phyloP scores from a whole-genome alignment of 1,140 invertebrate genomes.

The Bombus polaris region DNA sequence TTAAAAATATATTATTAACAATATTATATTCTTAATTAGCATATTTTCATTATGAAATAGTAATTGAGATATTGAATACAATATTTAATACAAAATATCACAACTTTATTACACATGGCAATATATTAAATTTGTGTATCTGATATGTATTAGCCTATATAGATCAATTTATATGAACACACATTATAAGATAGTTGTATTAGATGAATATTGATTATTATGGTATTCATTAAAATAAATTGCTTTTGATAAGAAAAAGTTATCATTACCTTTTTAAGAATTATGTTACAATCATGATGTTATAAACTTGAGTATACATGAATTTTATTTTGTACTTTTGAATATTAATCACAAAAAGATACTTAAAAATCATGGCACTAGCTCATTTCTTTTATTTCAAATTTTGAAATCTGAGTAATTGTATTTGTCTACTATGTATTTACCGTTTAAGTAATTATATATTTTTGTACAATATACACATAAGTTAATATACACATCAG shows the following conservation, averaged over 20 bases:
- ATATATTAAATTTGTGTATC: constrained; percentile 1
- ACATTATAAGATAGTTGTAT: neutral
- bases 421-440: neutral
- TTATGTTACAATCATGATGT: neutral
- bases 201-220: neutral
- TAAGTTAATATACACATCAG: neutral
- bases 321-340: neutral
- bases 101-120: constrained; percentile 17
- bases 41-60: neutral
- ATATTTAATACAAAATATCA: constrained; percentile 29
- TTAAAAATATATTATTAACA: neutral
- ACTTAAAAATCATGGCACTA: neutral
- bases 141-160: neutral
- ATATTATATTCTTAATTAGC: neutral
- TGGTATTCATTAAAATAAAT: neutral
- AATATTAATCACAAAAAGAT: neutral
- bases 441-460: neutral
- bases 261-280: neutral
- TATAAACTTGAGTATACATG: neutral
- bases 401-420: neutral
- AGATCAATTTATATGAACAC: constrained; percentile 1
- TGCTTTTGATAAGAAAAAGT: neutral
- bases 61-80: neutral
- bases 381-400: neutral
- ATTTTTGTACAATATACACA: neutral